Base-by-base conservation (phyloP, 92 coral and sea anemone species). In the Zoanthus sansibaricus region DNA sequence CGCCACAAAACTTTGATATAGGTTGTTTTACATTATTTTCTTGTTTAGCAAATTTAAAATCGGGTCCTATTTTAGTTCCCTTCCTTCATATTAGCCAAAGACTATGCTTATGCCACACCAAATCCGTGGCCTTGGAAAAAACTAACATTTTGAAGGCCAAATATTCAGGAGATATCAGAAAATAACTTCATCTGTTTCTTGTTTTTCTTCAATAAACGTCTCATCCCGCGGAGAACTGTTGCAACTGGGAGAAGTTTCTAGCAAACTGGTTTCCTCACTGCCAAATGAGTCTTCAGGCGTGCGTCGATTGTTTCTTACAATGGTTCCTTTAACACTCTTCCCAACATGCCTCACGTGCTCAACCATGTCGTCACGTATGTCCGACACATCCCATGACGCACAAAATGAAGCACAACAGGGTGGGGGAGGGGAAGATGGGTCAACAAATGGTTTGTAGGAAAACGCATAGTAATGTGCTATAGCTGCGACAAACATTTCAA, bases 371-470 rank as follows among this genome's bases (percentile, higher is more conserved):
- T 94, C 97, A 21, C 98, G 93, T 76, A 95, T 97, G 66, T 95
- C 98, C 5, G 98, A 92, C 91, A 95, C 93, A 86, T 95, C 98
- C 91, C 96, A 94, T 91, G 95, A 94, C 62, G 98, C 93, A 83
- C 88, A 90, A 80, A 95, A 90, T 21, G 98, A 94, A 48, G 98
- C 92, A 82, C 98, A 95, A 85, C 98, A 95, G 87, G 97, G 98
- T 76, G 93, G 96, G 48, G 98, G 90, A 72, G 97, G 97, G 88
- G 94, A 88, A 83, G 76, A 47, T 20, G 90, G 94, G 87, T 95
- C 98, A 80, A 95, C 74, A 76, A 85, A 95, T 30, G 98, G 98
- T 78, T 91, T 92, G 88, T 95, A 97, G 18, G 98, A 94, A 88
- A 95, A 95, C 67, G 89, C 94, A 87, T 92, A 95, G 80, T 94